Percentiles rank a stretch among this genome's conserved stretches.
phyloP scores from a whole-genome alignment of 92 coral and sea anemone genomes.

The Porites cylindrica region DNA sequence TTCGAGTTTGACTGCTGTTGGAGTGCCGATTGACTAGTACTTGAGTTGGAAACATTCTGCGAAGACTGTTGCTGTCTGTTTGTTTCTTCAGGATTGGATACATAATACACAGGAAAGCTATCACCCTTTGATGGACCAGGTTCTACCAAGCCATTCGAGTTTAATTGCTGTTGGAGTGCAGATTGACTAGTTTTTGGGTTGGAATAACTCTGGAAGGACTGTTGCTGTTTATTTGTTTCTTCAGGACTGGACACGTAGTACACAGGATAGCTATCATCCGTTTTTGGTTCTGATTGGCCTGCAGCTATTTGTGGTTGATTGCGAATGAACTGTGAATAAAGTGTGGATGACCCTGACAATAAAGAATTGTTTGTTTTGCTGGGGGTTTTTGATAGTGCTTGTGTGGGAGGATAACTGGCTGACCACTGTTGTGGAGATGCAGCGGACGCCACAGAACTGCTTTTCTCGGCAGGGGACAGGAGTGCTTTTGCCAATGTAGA shows the following conservation, averaged over 20 bases:
- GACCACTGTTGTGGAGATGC: background rate
- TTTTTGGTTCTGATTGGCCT: background rate
- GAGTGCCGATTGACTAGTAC: background rate
- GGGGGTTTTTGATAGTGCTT: background rate
- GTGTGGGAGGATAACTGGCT: background rate
- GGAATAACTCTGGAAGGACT: background rate
- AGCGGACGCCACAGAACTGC: background rate
- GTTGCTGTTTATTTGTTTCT: background rate
- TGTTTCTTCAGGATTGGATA: constrained; percentile 4
- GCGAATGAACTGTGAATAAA: background rate
- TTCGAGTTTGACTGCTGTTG: background rate
- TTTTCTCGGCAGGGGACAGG: background rate
- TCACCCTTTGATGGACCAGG: background rate
- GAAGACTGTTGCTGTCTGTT: background rate
- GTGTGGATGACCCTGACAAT: background rate
- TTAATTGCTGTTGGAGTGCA: background rate
- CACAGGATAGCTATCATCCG: constrained; percentile 17
- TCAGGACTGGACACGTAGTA: constrained; percentile 27
- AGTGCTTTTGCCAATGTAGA: background rate
- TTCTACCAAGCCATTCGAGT: background rate
- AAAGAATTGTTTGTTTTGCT: background rate
- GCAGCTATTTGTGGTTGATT: background rate
- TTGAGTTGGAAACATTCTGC: constrained; percentile 4
- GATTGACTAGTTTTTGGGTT: background rate
- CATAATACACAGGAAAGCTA: constrained; percentile 34